Evolutionary conservation across 2,113 vertebrate genomes (phyloP), one percentile per base, ranked within the genome.

Genomic region (Phrynosoma platyrhinos): DNA sequence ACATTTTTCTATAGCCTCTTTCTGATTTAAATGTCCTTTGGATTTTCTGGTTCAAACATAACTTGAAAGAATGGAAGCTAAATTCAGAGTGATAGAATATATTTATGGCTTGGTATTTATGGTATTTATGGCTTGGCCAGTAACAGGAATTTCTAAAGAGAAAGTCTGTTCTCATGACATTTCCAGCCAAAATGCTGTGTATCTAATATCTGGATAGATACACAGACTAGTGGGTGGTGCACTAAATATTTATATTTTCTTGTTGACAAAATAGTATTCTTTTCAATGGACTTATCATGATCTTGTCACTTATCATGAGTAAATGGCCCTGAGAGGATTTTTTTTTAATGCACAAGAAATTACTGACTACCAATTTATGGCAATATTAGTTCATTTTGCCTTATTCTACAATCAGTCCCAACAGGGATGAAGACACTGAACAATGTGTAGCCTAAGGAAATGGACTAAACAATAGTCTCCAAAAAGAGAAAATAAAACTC

Each of bases 1-100:
- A n/a, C 16, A 32, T 55, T 92, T 87, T 87, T 16, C 10, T 23
- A 13, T 52, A 18, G 62, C 5, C 18, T 77, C 40, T 27, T 27
- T 79, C 86, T 89, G 79, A 66, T 87, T 89, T 89, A 53, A 62
- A 9, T 82, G 42, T 14, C 71, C 82, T 40, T 42, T 2, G 2
- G 7, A 0, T 53, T 89, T 89, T 66, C 90, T 71, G 20, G 1
- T 92, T 91, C 88, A 79, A 83, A 4, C 74, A 83, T 74, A 14
- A 69, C 82, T 90, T 68, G 84, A 69, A 89, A 90, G 85, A 84
- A 53, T 90, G 91, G 42, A 55, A 72, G 90, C 75, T 85, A 82
- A 92, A 93, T 89, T 88, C 9, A 91, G n/a, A 9, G 16, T 52
- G 62, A 92, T 16, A 77, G 90, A 91, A 91, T 82, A 55, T 23